These are phyloP conservation scores for Tympanoctomys barrerae DNA, from an alignment of 2,797 vertebrate species.

Conservation along the genomic window DNA sequence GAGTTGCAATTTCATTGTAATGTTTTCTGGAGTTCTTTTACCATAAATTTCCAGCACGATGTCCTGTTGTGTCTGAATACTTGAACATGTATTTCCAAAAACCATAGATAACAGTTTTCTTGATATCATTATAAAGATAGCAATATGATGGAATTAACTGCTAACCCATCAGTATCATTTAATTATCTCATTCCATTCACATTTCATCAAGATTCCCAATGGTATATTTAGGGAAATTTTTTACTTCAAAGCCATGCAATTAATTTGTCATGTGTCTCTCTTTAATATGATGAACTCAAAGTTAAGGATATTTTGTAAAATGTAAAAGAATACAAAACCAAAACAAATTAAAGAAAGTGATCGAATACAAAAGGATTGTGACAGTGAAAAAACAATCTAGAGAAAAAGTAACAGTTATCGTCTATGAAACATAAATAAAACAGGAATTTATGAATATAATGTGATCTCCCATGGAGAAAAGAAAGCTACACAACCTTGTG, in stretches of 20 bases:
- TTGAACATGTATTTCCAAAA: background rate
- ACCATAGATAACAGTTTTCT: background rate
- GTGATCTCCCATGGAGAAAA: background rate
- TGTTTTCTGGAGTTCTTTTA: background rate
- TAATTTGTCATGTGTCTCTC: background rate
- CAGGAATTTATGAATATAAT: constrained; percentile 5
- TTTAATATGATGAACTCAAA: background rate
- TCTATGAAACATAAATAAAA: background rate
- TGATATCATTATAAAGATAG: background rate
- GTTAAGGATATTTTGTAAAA: constrained; percentile 32
- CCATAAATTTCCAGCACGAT: background rate
- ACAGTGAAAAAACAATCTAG: constrained; percentile 11
- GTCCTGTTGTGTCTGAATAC: background rate
- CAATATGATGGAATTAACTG: background rate
- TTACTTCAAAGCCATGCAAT: background rate
- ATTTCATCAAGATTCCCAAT: background rate
- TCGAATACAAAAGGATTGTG: background rate
- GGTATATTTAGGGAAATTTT: constrained; percentile 5
- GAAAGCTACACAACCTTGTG: background rate
- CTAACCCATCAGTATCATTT: background rate
- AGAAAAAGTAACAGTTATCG: constrained; percentile 19
- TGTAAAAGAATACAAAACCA: background rate
- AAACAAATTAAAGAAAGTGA: background rate
- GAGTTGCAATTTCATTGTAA: background rate
- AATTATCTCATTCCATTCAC: background rate